These are phyloP conservation scores for Leptinotarsa defecta DNA, from an alignment of 1,140 invertebrate species.

Conservation along the genomic window DNA sequence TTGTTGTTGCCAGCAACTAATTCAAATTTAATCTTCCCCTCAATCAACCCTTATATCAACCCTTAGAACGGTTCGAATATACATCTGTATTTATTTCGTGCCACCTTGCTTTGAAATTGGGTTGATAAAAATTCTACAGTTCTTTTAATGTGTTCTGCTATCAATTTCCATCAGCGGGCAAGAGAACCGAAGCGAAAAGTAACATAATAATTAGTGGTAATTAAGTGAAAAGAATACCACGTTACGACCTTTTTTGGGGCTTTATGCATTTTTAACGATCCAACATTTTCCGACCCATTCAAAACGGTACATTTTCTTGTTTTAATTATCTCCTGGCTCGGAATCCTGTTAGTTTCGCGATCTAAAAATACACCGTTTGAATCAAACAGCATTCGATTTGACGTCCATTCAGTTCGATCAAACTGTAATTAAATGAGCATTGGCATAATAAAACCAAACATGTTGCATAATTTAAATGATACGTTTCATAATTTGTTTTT, in stretches of 20 bases:
- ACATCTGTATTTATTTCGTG: no score
- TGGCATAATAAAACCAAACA: neutral
- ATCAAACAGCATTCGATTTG: no score
- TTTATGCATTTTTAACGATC: neutral
- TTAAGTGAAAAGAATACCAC: neutral
- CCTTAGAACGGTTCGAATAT: no score
- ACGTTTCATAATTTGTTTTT: neutral
- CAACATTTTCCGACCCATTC: constrained; percentile 1
- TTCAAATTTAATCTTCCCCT: no score
- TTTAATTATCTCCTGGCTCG: neutral
- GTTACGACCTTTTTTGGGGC: neutral
- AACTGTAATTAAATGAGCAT: neutral
- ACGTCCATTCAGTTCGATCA: no score
- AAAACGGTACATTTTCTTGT: constrained; percentile 1
- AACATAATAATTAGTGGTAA: constrained; percentile 4
- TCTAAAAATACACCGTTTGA: no score
- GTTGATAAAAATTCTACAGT: no score
- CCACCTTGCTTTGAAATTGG: no score
- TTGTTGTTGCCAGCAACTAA: no score
- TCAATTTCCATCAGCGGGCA: neutral
- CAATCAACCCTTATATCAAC: no score
- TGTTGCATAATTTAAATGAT: neutral
- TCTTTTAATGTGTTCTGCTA: neutral
- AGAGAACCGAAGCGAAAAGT: neutral
- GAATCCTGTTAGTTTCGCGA: neutral